Conservation (phyloP, 2,797 vertebrate genomes). For the Sebastes iracundus region DNA sequence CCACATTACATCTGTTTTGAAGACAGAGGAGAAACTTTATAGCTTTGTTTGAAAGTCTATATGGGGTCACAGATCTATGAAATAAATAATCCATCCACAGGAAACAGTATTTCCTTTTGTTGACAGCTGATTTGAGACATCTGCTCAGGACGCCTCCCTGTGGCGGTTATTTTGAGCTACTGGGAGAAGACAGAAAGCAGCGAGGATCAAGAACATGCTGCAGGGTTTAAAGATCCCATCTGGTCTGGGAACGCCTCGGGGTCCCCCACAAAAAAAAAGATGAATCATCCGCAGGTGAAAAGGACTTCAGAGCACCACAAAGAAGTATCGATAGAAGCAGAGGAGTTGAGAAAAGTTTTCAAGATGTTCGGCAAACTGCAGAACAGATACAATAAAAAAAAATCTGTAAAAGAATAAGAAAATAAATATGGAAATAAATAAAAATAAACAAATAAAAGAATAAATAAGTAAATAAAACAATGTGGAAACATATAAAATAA, state of each 20-base stretch:
- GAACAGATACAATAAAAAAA: no score
- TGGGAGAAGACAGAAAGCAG: slow-evolving; percentile 11
- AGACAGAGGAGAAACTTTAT: background rate
- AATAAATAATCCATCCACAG: background rate
- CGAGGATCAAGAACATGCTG: slow-evolving; percentile 38
- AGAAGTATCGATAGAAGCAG: background rate
- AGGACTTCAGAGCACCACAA: background rate
- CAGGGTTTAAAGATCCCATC: slow-evolving; percentile 46
- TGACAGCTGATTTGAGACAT: slow-evolving; percentile 20
- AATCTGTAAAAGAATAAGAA: no score
- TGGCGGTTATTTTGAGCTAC: slow-evolving; percentile 24
- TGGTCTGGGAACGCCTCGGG: slow-evolving; percentile 43
- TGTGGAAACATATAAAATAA: no score
- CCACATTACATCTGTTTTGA: background rate
- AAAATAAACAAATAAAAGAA: no score
- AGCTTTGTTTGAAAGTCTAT: background rate
- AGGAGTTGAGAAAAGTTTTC: background rate
- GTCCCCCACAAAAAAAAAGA: background rate
- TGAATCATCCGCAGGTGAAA: slow-evolving; percentile 9
- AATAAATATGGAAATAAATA: no score
- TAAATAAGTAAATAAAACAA: no score
- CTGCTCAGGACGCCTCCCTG: slow-evolving; percentile 39
- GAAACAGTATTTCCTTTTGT: background rate
- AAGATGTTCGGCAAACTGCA: background rate
- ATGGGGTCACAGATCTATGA: background rate